phyloP scores from a whole-genome alignment of 2,113 vertebrate species.

The Peromyscus maniculatus region DNA sequence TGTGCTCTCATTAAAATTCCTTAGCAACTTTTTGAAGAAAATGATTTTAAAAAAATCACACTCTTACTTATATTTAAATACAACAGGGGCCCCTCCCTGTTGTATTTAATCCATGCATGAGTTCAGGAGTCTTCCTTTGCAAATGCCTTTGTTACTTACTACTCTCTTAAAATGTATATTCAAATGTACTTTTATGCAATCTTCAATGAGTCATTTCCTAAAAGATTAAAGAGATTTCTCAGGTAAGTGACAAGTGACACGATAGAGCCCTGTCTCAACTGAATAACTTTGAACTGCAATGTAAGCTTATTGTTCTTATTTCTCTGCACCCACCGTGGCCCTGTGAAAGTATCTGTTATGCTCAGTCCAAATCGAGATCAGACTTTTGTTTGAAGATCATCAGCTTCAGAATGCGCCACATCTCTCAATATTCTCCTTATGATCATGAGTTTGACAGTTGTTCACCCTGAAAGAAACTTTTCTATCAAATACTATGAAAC shows the following conservation, averaged over 20 bases:
- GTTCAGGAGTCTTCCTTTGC: background rate
- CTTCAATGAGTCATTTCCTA: background rate
- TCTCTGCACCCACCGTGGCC: background rate
- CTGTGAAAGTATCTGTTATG: fast-evolving
- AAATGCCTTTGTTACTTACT: background rate
- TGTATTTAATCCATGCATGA: too few relatives aligned
- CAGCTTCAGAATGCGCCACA: background rate
- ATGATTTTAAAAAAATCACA: background rate
- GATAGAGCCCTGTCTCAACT: background rate
- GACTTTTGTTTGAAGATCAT: background rate
- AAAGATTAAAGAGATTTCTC: background rate
- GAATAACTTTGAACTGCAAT: background rate
- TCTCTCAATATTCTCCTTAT: background rate
- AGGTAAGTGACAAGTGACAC: background rate
- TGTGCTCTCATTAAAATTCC: background rate
- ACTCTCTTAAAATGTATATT: background rate
- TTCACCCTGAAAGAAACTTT: background rate
- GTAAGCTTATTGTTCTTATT: background rate
- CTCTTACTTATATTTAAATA: background rate
- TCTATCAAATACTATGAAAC: background rate
- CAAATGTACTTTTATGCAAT: background rate
- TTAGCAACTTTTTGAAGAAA: background rate
- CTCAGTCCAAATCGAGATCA: background rate
- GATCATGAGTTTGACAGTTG: background rate
- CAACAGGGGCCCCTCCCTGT: background rate